These are phyloP conservation scores for Aplochiton taeniatus DNA, from an alignment of 2,797 vertebrate genomes.

Conservation along the genomic window DNA sequence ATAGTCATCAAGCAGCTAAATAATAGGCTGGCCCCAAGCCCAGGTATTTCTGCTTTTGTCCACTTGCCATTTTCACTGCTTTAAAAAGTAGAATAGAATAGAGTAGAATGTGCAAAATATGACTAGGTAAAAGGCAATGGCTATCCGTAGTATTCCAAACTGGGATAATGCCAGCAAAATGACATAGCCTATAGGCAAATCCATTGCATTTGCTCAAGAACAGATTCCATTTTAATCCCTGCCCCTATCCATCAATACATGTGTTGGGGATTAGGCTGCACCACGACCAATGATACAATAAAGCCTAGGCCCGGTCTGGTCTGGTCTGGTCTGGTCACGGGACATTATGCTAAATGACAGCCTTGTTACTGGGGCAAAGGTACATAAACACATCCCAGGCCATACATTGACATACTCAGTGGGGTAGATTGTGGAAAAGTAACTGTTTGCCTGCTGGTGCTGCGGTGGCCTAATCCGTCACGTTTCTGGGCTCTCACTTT, in stretches of 20 bases:
- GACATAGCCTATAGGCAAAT: neutral
- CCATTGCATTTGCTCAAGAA: too few species aligned
- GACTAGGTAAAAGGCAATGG: constrained; percentile 29
- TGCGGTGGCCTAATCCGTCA: constrained; percentile 2
- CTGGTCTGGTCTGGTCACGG: too few species aligned
- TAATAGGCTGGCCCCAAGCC: constrained; percentile 40
- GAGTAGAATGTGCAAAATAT: constrained; percentile 40
- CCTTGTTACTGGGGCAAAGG: neutral
- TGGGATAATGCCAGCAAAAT: constrained; percentile 7
- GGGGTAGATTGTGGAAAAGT: constrained; percentile 4
- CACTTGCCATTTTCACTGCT: constrained; percentile 38
- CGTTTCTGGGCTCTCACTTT: constrained; percentile 20
- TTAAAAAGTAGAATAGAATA: constrained; percentile 30
- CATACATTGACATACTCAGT: neutral
- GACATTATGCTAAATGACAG: too few species aligned
- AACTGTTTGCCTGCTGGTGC: constrained; percentile 8
- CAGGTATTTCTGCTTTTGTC: constrained; percentile 32
- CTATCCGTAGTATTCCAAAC: neutral
- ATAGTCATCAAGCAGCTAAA: constrained; percentile 51
- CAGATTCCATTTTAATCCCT: too few species aligned
- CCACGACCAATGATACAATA: too few species aligned
- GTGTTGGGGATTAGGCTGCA: too few species aligned
- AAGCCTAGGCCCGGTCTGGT: too few species aligned
- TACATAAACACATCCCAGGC: neutral
- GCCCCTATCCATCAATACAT: too few species aligned